A percentile compares a stretch with the other conserved stretches of the same genome.
These are phyloP conservation scores for Phocoena sinus DNA, from an alignment of 2,113 vertebrate genomes.

Conservation along the genomic window DNA sequence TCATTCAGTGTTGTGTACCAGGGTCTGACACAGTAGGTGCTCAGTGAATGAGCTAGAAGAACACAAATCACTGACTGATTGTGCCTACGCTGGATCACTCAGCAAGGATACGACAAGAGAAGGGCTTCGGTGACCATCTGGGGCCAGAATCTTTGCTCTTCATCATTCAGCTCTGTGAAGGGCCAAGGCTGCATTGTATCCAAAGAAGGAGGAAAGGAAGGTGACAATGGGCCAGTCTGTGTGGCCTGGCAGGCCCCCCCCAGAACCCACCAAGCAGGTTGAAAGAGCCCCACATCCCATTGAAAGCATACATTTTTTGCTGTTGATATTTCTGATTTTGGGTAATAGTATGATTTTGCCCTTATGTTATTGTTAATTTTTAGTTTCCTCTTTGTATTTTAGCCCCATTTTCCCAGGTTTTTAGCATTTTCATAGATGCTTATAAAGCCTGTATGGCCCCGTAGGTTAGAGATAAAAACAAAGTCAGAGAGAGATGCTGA, in stretches of 20 bases:
- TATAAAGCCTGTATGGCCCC: not conserved
- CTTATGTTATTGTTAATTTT: not conserved
- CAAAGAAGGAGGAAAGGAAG: not conserved
- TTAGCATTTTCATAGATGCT: not conserved
- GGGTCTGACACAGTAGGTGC: not conserved
- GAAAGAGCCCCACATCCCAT: not conserved
- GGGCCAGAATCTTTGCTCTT: not conserved
- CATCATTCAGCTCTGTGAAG: not conserved
- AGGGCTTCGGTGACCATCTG: rapidly evolving
- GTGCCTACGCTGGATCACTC: rapidly evolving
- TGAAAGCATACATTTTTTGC: not conserved
- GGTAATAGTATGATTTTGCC: not conserved
- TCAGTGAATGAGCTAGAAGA: not conserved
- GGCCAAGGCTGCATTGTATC: not conserved
- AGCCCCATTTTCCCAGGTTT: not conserved
- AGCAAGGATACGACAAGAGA: rapidly evolving
- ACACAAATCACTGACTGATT: rapidly evolving
- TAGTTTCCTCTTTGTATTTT: not conserved
- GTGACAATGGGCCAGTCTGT: rapidly evolving
- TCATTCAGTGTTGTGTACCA: not conserved
- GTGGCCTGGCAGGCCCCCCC: not conserved
- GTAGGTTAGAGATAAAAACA: not conserved
- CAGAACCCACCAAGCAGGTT: not conserved
- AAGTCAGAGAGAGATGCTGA: not conserved
- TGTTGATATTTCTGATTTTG: not conserved